Conservation (phyloP, 2,113 vertebrate species). For the Mastomys coucha region DNA sequence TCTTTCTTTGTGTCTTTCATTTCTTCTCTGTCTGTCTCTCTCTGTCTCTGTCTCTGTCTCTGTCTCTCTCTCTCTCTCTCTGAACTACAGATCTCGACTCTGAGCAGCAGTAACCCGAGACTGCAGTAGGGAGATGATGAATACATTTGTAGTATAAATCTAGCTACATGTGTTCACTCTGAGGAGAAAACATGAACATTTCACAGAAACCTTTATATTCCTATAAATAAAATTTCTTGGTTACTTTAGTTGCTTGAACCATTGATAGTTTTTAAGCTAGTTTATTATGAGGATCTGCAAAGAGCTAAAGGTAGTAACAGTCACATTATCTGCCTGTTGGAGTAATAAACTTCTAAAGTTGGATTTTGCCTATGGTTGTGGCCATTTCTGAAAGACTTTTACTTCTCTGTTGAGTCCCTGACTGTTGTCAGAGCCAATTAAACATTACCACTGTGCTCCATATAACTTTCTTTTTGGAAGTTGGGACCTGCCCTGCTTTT, state of each 20-base stretch:
- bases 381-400: constrained; percentile 38
- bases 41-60: too few species aligned
- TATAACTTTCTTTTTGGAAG: constrained; percentile 46
- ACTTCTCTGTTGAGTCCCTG: constrained; percentile 39
- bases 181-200: constrained; percentile 51
- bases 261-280: constrained; percentile 36
- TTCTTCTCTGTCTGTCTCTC: too few species aligned
- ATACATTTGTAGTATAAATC: constrained; percentile 41
- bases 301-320: constrained; percentile 17
- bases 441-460: neutral
- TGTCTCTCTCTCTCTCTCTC: neutral
- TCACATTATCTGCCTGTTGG: constrained; percentile 17
- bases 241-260: constrained; percentile 17
- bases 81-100: neutral
- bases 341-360: constrained; percentile 33
- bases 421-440: constrained; percentile 56
- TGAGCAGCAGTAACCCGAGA: neutral
- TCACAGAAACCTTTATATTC: constrained; percentile 54
- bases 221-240: constrained; percentile 51
- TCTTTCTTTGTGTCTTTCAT: too few species aligned
- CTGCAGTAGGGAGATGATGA: neutral
- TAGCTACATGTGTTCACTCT: constrained; percentile 16
- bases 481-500: constrained; percentile 8
- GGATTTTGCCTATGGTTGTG: neutral
- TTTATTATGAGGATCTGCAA: constrained; percentile 39